Base-by-base conservation (phyloP, 2,797 vertebrate species). In the Sebastes vulpes region DNA sequence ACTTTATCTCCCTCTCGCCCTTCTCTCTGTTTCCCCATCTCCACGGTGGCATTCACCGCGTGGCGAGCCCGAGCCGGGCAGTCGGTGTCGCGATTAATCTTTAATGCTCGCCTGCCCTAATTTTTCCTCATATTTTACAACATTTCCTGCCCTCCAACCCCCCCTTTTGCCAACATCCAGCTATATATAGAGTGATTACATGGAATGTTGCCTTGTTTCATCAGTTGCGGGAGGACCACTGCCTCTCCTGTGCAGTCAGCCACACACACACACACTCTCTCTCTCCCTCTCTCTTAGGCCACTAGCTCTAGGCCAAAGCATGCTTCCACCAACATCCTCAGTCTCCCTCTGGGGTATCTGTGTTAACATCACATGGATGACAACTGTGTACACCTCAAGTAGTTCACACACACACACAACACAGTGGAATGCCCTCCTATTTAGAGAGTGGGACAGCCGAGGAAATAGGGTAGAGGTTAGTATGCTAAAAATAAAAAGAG, bases 381-480 rank as follows among this genome's bases (percentile, higher is more conserved):
- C 81, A 85, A 87, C 86, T 77, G 77, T 82, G 78, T 83, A 56
- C 87, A 90, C 85, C 82, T 89, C 82, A 69, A 76, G 78, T 57
- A 59, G 72, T 56, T 72, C 60, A 64, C 54, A 69, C n/a, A 80
- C 48, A 68, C 23, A 38, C 32, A 46, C 65, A 54, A 71, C 31
- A 52, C 77, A 74, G 60, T 69, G 83, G 87, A 92, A 90, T 93
- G 89, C 79, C 83, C 66, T 81, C 68, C 87, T 93, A 80, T 94
- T 94, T 83, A 71, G 58, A 88, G 90, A 92, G 74, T 6, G 75
- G 87, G 82, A 83, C 87, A 75, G 79, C 75, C 65, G 52, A 86
- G 83, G 69, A 93, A 94, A 93, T 90, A 88, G 93, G 92, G 66
- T 89, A 92, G 90, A 94, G 94, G 93, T 95, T 94, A 93, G 86